Evolutionary conservation across 2,113 vertebrate species (phyloP), one percentile per base, ranked within the genome.

Genomic region (Anser brachyrhynchus): DNA sequence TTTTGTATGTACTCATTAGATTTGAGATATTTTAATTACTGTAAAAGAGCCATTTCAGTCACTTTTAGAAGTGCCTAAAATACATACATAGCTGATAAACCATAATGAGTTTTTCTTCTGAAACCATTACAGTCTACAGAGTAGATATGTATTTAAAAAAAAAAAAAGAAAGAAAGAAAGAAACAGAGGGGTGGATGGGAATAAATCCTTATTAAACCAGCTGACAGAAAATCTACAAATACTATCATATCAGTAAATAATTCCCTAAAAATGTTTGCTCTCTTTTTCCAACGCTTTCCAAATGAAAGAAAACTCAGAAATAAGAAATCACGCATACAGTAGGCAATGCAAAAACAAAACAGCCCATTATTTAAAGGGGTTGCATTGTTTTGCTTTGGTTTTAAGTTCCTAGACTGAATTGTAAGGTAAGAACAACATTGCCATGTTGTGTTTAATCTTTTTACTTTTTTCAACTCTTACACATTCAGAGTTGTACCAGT

Each of bases 71-170:
- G 61, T 44, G 22, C 17, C 51, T 92, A 76, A 96, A 86, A 94
- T 67, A 25, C 62, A 43, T 85, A 82, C 90, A 89, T 66, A 87
- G 91, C 43, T 92, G 44, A 95, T 54, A 88, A 22, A 89, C 44
- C 13, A 74, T 29, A 87, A 64, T 75, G 54, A 95, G 28, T 70
- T 80, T 66, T 80, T 92, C 51, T 52, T 3, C 58, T 77, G 54
- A 95, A 96, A 87, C 16, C 15, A 84, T 44, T 74, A 62, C 3
- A 31, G 9, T 39, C 51, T 90, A 23, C 25, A 85, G 20, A 92
- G 41, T 91, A 97, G 94, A 84, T 59, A 37, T 9, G 13, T 58
- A 39, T 88, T 92, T 97, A 89, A 92, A 96, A 93, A 84, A 86
- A 73, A 25, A 21, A 49, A 49, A 49, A 23, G 35, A 21, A 49